Conservation (phyloP, 2,113 vertebrate genomes). For the Xyrauchen texanus region DNA sequence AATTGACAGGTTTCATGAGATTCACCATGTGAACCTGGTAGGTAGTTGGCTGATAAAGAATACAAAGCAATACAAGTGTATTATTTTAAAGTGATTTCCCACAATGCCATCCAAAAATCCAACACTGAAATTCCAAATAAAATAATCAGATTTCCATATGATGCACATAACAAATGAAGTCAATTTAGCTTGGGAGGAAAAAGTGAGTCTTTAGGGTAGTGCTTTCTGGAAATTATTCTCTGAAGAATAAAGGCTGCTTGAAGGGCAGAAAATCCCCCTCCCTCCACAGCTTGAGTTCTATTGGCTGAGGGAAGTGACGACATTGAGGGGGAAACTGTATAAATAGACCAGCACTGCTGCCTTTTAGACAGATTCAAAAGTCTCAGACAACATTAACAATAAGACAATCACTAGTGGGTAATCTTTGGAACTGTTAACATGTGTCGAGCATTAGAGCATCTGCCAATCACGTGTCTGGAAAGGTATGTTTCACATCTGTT, state of each 20-base stretch:
- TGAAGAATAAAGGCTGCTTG: conserved; percentile 14
- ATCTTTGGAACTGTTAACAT: conserved; percentile 67
- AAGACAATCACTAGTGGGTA: not conserved
- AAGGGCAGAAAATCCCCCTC: conserved; percentile 43
- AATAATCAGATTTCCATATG: not conserved
- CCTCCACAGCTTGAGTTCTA: conserved; percentile 49
- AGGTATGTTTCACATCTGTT: conserved; percentile 72
- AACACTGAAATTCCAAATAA: not conserved
- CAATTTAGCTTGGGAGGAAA: not conserved
- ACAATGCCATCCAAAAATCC: not conserved
- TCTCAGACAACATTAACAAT: not conserved
- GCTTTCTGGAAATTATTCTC: conserved; percentile 52
- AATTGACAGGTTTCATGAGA: no score
- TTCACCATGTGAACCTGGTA: no score
- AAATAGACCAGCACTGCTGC: conserved; percentile 56
- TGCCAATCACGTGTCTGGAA: conserved; percentile 84
- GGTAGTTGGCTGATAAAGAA: not conserved
- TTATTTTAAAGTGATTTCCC: no score
- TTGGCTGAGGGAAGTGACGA: conserved; percentile 68
- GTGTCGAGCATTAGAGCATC: conserved; percentile 81
- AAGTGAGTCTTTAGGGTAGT: conserved; percentile 9
- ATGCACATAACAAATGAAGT: not conserved
- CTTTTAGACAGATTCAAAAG: conserved; percentile 35
- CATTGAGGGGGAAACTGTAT: conserved; percentile 62
- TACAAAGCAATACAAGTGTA: not conserved